Base-by-base conservation (phyloP, 2,113 vertebrate genomes). In the Vulpes ferrilata region DNA sequence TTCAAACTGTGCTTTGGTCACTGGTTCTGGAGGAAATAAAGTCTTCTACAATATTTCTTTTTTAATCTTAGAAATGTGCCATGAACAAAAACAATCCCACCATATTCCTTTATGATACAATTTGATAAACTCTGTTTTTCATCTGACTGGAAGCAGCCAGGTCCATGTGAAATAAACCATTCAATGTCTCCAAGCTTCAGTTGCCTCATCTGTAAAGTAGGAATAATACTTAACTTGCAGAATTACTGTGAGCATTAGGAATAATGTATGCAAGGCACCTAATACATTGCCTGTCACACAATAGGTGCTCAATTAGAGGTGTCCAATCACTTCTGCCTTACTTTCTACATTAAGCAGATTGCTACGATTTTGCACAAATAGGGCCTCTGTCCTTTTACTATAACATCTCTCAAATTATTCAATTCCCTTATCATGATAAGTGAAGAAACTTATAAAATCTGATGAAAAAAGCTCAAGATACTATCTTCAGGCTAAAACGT, bases 31-130 rank as follows among this genome's bases (percentile, higher is more conserved):
- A 57, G 10, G 73, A 96, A 38, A 19, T 23, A 71, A 73, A 65
- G 93, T 95, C 25, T 17, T 64, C 1, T n/a, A 73, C 5, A 23
- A 92, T 95, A 3, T 51, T 95, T 79, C 86, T 55, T 65, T 65
- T 57, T 3, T 35, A 55, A 48, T 90, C 30, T 95, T 80, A 94
- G 35, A 85, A 80, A 85, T 71, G 9, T 80, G 88, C 7, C 30
- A 59, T 30, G 43, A 85, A 57, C n/a, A 69, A 59, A 59, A 73
- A 84, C 43, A 92, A 27, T 38, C 16, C 27, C 9, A 10, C 23
- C 90, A 23, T 64, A 59, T 78, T 88, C 96, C 20, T 92, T 93
- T 79, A 60, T 95, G 43, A 60, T 12, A 59, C n/a, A 55, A 92
- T 62, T 95, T 85, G 86, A 62, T 51, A 79, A n/a, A 5, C 2